Evolutionary conservation across 2,888 invertebrate species (phyloP), one percentile per base, ranked within the genome.

Genomic region (Acleris sparsana): DNA sequence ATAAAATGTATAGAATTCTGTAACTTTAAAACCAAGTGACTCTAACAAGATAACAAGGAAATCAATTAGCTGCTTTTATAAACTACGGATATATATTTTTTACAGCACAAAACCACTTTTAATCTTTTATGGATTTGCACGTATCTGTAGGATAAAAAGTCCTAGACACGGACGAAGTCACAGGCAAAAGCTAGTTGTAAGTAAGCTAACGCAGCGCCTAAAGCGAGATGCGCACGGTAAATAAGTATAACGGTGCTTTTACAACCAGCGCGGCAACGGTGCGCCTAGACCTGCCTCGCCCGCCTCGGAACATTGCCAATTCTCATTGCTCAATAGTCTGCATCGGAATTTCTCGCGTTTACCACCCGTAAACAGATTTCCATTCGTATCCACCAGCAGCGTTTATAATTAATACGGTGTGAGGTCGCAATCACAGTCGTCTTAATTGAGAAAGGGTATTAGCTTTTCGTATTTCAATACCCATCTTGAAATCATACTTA

Each of bases 191-290:
- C 33, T 33, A 33, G 71, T 80, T 80, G 83, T 83, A 87, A 85
- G 86, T 86, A 88, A 84, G 83, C 80, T 74, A 82, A 80, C 79
- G 76, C 79, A 84, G 82, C 81, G 84, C 86, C 87, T 80, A 85
- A 84, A 84, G 87, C 84, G 78, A 89, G 91, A 89, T 91, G 91
- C 84, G 86, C 90, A 85, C 89, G 85, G 91, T 88, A 89, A 90
- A 92, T 89, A 89, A 88, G 89, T 86, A 79, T 90, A 92, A 92
- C 92, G 92, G 92, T 81, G 76, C 78, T 86, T 92, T 91, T 91
- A 92, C 89, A 88, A 85, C 90, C 87, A 82, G 83, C 78, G 78
- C 83, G 82, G 76, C 72, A 63, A 63, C 83, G 81, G 82, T 82
- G 83, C 82, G 80, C 82, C 66, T 62, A 62, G 57, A 52, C 48